phyloP scores from a whole-genome alignment of 2,113 vertebrate species.

The Nesospiza acunhae region DNA sequence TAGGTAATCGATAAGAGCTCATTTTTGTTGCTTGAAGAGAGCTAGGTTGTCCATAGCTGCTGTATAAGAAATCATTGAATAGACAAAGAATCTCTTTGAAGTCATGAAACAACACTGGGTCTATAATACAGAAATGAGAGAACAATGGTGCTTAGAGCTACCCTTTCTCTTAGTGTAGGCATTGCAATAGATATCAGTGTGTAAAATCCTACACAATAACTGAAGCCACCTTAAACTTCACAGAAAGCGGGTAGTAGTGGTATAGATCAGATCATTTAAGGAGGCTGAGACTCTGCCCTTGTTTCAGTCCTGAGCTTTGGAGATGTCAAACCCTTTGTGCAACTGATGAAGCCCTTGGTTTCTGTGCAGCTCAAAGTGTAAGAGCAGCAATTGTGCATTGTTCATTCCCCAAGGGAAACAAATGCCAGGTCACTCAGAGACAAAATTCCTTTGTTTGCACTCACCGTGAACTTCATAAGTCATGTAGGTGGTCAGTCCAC shows the following conservation, averaged over 20 bases:
- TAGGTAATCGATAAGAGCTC: fast-evolving
- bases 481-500: not conserved
- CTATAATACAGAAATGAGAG: not conserved
- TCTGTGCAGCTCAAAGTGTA: fast-evolving
- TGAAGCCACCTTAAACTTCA: not conserved
- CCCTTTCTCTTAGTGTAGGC: not conserved
- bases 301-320: no score
- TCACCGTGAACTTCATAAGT: not conserved
- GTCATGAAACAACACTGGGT: not conserved
- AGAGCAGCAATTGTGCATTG: not conserved
- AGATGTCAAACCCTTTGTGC: fast-evolving
- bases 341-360: not conserved
- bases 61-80: not conserved
- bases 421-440: not conserved
- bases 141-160: not conserved
- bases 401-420: no score
- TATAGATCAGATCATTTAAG: not conserved
- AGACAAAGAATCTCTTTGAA: not conserved
- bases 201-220: not conserved
- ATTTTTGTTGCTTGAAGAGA: not conserved
- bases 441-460: not conserved
- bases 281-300: not conserved
- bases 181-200: not conserved
- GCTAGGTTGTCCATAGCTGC: not conserved
- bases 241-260: not conserved